Evolutionary conservation across 1,140 invertebrate species (phyloP).

Genomic region (Microplitis mediator): DNA sequence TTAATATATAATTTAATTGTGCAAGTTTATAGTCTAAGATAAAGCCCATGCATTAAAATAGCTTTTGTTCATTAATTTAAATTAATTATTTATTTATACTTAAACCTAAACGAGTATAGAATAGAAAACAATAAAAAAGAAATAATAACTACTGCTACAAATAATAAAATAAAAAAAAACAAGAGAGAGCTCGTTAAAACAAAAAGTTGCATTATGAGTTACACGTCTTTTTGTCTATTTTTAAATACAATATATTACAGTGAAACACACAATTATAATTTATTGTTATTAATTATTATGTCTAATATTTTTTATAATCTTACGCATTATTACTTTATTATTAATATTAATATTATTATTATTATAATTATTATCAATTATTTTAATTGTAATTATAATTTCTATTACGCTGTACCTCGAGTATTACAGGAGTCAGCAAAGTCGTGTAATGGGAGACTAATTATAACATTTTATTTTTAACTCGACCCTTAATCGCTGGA

Average conservation of each 20-base stretch:
- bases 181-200: slow-evolving; percentile 22
- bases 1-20: slow-evolving; percentile 24
- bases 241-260: slow-evolving; percentile 62
- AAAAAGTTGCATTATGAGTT: slow-evolving; percentile 27
- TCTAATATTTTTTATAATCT: slow-evolving; percentile 53
- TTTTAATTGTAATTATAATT: slow-evolving; percentile 25
- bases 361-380: slow-evolving; percentile 31
- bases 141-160: background rate
- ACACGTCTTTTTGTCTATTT: slow-evolving; percentile 48
- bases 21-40: slow-evolving; percentile 15
- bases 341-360: slow-evolving; percentile 48
- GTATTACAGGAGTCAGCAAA: slow-evolving; percentile 51
- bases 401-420: slow-evolving; percentile 39
- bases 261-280: slow-evolving; percentile 62
- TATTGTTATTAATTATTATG: slow-evolving; percentile 60
- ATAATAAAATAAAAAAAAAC: slow-evolving; percentile 11
- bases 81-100: background rate
- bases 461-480: slow-evolving; percentile 35
- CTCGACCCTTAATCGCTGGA: background rate
- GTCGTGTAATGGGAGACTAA: slow-evolving; percentile 56
- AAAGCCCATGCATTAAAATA: slow-evolving; percentile 23
- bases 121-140: background rate
- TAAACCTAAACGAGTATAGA: background rate
- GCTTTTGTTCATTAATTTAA: slow-evolving; percentile 11
- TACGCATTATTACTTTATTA: slow-evolving; percentile 50